phyloP scores from a whole-genome alignment of 2,113 vertebrate species.

The Rhagologus leucostigma region DNA sequence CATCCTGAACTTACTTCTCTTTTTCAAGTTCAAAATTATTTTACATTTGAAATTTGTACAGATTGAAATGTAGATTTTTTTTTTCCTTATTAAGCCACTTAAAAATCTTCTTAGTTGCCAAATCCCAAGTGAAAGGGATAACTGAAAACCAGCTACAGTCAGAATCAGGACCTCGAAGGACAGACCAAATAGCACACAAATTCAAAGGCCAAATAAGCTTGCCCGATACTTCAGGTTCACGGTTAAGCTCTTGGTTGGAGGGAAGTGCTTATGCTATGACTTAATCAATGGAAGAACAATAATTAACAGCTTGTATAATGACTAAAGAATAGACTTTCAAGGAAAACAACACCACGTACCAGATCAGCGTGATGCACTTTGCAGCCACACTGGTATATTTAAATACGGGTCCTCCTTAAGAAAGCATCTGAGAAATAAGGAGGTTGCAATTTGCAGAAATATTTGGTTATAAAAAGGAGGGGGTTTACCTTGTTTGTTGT shows the following conservation, averaged over 20 bases:
- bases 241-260: background rate
- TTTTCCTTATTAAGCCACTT: background rate
- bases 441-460: background rate
- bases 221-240: background rate
- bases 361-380: fast-evolving
- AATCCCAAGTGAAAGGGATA: background rate
- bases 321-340: background rate
- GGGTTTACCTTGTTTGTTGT: background rate
- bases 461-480: background rate
- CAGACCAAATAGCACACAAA: background rate
- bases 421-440: background rate
- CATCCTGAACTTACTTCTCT: background rate
- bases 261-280: background rate
- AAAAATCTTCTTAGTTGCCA: background rate
- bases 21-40: background rate
- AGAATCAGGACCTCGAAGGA: background rate
- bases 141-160: background rate
- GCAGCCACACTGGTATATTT: background rate
- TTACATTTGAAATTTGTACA: background rate
- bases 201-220: background rate
- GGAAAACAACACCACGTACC: background rate
- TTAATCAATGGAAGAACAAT: background rate
- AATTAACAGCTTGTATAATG: background rate
- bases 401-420: background rate
- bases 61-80: background rate